Percentiles rank a stretch among this genome's conserved stretches.
These are phyloP conservation scores for Phylloscopus trochiloides DNA, from an alignment of 2,113 vertebrate species.

Conservation along the genomic window DNA sequence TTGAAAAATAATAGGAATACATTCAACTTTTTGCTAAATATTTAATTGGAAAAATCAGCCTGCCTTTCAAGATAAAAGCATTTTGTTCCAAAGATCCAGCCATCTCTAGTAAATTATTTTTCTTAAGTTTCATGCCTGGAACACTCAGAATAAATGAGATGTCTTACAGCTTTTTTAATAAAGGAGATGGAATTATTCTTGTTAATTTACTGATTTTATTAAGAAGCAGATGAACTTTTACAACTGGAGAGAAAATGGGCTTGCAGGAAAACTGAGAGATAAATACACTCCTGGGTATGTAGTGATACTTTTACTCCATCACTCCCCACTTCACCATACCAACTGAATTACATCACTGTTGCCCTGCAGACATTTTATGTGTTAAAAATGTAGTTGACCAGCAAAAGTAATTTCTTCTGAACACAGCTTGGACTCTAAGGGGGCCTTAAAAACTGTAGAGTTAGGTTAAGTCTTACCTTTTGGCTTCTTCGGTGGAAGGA, in stretches of 20 bases:
- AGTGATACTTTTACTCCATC: not conserved
- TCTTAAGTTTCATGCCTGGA: not conserved
- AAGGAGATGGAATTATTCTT: constrained; percentile 16
- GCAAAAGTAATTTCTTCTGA: not conserved
- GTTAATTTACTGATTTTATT: constrained; percentile 9
- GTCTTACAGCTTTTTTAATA: constrained; percentile 24
- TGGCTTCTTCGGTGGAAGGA: not conserved
- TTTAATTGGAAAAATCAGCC: constrained; percentile 1
- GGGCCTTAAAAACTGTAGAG: not conserved
- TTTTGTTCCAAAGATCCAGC: not conserved
- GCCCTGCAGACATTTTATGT: not conserved
- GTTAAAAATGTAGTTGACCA: not conserved
- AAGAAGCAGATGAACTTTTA: not conserved
- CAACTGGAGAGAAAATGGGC: not conserved
- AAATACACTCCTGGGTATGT: not conserved
- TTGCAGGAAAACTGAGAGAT: not conserved
- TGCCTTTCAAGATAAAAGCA: not conserved
- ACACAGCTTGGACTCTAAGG: not conserved
- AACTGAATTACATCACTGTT: not conserved
- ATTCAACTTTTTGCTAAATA: not conserved
- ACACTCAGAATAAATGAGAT: constrained; percentile 1
- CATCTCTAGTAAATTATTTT: not conserved
- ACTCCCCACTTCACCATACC: not conserved
- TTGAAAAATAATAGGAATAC: not conserved
- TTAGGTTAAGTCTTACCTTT: not conserved